Evolutionary conservation across 2,113 vertebrate genomes (phyloP), one percentile per base, ranked within the genome.

Genomic region (Beaufortia kweichowensis): DNA sequence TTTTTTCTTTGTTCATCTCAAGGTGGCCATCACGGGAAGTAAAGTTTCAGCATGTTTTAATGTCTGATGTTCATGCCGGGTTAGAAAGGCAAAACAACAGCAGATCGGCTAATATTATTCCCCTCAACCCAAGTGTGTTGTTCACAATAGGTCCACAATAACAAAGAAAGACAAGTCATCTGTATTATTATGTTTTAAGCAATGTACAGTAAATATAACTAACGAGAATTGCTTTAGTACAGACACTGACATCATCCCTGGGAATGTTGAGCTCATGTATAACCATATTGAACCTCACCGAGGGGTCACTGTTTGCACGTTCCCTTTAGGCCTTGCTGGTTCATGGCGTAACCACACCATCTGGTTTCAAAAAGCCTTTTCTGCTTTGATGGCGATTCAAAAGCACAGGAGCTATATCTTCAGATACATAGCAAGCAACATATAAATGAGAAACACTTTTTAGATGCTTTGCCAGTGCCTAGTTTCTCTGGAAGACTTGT

Each of bases 1-100:
- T 53, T 70, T 41, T 59, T 61, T 35, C 15, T 28, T 61, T 28
- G 48, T 41, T 79, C 31, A 31, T 63, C 28, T 61, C 29, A 63
- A 66, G 66, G 31, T 39, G 70, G 59, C 62, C 35, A 50, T 66
- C 43, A 24, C 21, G 3, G 12, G 35, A 71, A 56, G 29, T 71
- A 59, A 33, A 29, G 29, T 48, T 71, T 71, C 67, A 78, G 67
- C 46, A 57, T 39, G 41, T 50, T 78, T 21, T 50, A 60, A 46
- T 46, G 17, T 74, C 23, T 43, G 24, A 29, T 65, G 39, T 31
- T 69, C 33, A 61, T 77, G 48, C 28, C 3, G 8, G 29, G 5
- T 8, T n/a, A n/a, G 48, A 53, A 53, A 53, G 21, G 19, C 9
- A 19, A 53, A 53, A 53, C 48, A 53, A 1, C 48, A 53, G 48